Evolutionary conservation across 2,888 invertebrate species (phyloP).

Genomic region (Aleiodes leptofemur): DNA sequence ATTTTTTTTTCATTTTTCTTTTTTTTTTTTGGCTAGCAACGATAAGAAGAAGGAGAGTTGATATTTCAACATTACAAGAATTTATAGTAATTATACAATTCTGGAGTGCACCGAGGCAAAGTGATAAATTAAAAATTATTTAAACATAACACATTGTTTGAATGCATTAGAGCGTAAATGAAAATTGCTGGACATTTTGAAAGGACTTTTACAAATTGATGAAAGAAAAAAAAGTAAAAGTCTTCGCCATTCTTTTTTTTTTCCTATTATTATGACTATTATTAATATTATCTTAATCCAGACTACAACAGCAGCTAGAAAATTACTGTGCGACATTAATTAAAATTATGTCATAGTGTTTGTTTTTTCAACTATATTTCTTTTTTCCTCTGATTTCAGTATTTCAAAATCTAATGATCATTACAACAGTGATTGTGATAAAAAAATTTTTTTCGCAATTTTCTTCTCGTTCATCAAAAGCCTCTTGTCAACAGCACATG

Average conservation of each 20-base stretch:
- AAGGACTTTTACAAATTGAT: background rate
- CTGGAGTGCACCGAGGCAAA: background rate
- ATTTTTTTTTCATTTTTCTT: background rate
- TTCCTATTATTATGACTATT: background rate
- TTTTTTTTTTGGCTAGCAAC: conserved; percentile 5
- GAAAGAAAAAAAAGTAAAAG: background rate
- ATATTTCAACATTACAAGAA: background rate
- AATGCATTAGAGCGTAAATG: background rate
- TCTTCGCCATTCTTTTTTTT: background rate
- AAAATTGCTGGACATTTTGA: background rate
- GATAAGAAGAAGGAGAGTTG: conserved; percentile 26
- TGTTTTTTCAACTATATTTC: background rate
- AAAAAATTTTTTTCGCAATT: background rate
- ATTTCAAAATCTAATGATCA: conserved; percentile 15
- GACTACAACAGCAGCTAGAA: conserved; percentile 22
- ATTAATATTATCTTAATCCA: conserved; percentile 7
- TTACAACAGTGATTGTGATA: conserved; percentile 10
- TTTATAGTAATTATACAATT: background rate
- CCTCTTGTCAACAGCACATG: conserved; percentile 19
- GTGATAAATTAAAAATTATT: conserved; percentile 17
- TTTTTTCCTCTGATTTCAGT: background rate
- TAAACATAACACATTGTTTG: background rate
- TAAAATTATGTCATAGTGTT: conserved; percentile 28
- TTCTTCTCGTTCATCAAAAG: background rate
- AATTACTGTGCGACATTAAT: conserved; percentile 25